Conservation (phyloP, 2,888 invertebrate genomes). For the Drosophila mayaguana region DNA sequence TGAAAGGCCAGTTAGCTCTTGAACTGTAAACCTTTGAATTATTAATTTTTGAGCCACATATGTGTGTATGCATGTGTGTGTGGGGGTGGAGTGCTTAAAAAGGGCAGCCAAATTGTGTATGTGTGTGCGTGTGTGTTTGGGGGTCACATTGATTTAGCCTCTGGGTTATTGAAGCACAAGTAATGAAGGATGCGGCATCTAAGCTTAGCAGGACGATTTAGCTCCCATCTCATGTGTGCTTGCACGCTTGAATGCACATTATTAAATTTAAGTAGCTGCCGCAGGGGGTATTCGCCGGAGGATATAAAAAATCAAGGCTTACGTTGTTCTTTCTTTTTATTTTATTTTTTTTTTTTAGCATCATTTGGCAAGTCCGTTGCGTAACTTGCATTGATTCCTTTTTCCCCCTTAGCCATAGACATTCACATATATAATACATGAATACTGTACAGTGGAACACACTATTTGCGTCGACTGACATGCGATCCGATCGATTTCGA, state of each 20-base stretch:
- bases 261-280: constrained; percentile 72
- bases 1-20: constrained; percentile 43
- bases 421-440: constrained; percentile 68
- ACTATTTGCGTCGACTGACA: constrained; percentile 13
- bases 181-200: constrained; percentile 44
- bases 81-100: constrained; percentile 39
- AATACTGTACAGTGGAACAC: constrained; percentile 15
- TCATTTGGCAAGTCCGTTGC: constrained; percentile 37
- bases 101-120: constrained; percentile 42
- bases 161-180: constrained; percentile 71
- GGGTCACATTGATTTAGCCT: constrained; percentile 73
- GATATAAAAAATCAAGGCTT: constrained; percentile 24
- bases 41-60: constrained; percentile 76
- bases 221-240: constrained; percentile 50
- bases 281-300: constrained; percentile 37
- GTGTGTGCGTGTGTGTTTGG: constrained; percentile 4
- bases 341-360: constrained; percentile 19
- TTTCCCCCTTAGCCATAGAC: background rate
- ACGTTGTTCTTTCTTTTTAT: background rate
- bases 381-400: constrained; percentile 41
- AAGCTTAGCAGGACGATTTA: constrained; percentile 54
- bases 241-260: constrained; percentile 61
- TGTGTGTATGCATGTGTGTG: constrained; percentile 12
- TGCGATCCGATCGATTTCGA: constrained; percentile 17
- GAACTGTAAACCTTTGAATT: constrained; percentile 75